phyloP scores from a whole-genome alignment of 2,113 vertebrate species.

The Pardalotus punctatus region DNA sequence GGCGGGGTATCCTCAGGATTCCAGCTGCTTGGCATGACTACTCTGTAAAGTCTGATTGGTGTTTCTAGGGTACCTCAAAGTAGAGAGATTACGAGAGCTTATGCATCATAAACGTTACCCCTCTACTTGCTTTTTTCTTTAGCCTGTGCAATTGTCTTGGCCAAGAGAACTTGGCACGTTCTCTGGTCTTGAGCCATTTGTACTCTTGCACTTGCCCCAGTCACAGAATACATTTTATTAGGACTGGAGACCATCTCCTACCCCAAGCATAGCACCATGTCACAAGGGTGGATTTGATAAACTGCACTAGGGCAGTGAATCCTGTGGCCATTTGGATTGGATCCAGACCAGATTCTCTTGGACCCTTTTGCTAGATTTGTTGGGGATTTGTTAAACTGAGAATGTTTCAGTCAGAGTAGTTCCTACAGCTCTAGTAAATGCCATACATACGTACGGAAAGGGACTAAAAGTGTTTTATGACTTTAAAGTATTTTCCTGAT shows the following conservation, averaged over 20 bases:
- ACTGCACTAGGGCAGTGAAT: neutral
- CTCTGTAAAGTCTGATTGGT: neutral
- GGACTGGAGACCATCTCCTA: neutral
- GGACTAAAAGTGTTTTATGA: neutral
- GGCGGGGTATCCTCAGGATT: neutral
- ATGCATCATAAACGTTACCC: neutral
- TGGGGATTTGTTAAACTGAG: neutral
- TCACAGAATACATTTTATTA: neutral
- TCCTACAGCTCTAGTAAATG: neutral
- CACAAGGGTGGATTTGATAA: neutral
- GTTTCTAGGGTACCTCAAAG: neutral
- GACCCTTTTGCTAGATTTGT: neutral
- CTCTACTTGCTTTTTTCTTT: neutral
- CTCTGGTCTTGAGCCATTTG: neutral
- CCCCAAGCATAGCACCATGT: neutral
- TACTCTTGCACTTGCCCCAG: neutral
- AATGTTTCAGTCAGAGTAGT: neutral
- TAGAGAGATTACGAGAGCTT: neutral
- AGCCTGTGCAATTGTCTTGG: neutral
- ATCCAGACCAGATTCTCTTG: neutral
- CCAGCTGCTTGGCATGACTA: neutral
- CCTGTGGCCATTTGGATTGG: neutral
- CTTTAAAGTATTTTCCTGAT: neutral
- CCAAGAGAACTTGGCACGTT: rapidly evolving
- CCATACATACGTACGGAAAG: neutral